phyloP scores from a whole-genome alignment of 1,140 invertebrate genomes.

The Anoplolepis gracilipes region DNA sequence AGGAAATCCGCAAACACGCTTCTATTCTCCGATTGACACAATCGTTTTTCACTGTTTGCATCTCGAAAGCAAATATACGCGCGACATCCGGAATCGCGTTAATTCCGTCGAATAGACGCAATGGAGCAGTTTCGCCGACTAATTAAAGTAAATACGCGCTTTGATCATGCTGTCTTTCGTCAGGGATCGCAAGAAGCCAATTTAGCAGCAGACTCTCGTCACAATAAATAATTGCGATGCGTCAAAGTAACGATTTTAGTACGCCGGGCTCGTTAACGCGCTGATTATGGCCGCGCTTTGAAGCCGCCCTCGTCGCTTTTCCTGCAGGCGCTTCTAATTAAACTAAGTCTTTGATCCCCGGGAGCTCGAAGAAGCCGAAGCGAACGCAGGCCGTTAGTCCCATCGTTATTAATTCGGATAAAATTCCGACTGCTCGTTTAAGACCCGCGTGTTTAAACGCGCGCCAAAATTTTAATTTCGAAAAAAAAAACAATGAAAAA shows the following conservation, averaged over 20 bases:
- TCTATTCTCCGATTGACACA: neutral
- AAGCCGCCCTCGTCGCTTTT: slow-evolving; percentile 15
- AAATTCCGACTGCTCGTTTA: slow-evolving; percentile 7
- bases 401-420: slow-evolving; percentile 36
- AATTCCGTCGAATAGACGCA: neutral
- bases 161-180: slow-evolving; percentile 43
- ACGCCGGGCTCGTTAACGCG: slow-evolving; percentile 51
- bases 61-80: neutral
- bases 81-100: slow-evolving; percentile 11
- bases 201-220: slow-evolving; percentile 49
- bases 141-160: slow-evolving; percentile 52
- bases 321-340: slow-evolving; percentile 49
- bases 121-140: neutral
- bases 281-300: slow-evolving; percentile 51
- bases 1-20: too few relatives aligned
- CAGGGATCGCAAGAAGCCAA: slow-evolving; percentile 49
- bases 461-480: neutral
- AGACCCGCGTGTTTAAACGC: neutral
- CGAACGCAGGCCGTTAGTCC: slow-evolving; percentile 15
- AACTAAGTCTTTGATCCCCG: slow-evolving; percentile 54
- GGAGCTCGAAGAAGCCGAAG: slow-evolving; percentile 13
- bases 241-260: slow-evolving; percentile 60
- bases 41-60: neutral
- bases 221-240: slow-evolving; percentile 60
- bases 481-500: neutral